phyloP scores from a whole-genome alignment of 2,797 vertebrate genomes.

The Tympanoctomys barrerae region DNA sequence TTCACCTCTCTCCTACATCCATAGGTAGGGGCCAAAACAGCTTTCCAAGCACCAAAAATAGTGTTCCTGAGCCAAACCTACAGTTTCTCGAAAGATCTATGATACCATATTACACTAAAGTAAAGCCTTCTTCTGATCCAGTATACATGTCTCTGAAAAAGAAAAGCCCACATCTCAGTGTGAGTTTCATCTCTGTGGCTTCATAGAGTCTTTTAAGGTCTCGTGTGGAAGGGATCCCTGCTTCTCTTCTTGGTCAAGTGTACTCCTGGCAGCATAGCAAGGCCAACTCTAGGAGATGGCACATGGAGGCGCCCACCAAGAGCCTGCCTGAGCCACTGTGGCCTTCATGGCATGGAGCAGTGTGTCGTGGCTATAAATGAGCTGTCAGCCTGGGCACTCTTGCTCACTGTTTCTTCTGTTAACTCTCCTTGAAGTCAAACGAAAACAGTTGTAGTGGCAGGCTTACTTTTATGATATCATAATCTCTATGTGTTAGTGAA shows the following conservation, averaged over 20 bases:
- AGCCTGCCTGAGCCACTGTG: slow-evolving; percentile 93
- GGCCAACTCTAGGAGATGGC: slow-evolving; percentile 91
- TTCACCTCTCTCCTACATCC: neutral
- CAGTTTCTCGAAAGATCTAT: neutral
- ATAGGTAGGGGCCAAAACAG: slow-evolving; percentile 19
- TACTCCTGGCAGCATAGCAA: slow-evolving; percentile 94
- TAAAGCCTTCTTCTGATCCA: slow-evolving; percentile 62
- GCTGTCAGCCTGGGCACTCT: slow-evolving; percentile 84
- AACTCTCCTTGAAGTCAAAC: slow-evolving; percentile 91
- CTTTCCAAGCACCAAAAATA: slow-evolving; percentile 45
- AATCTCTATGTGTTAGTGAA: slow-evolving; percentile 95
- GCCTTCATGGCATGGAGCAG: slow-evolving; percentile 91
- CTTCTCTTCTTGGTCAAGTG: slow-evolving; percentile 94
- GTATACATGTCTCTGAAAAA: slow-evolving; percentile 78
- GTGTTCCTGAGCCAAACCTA: neutral
- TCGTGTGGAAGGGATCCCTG: slow-evolving; percentile 96
- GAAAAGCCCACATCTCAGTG: slow-evolving; percentile 49
- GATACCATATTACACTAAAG: neutral
- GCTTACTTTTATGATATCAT: slow-evolving; percentile 97
- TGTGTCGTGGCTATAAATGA: slow-evolving; percentile 88
- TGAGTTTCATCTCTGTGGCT: neutral
- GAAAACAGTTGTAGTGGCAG: slow-evolving; percentile 92
- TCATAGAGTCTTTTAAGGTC: slow-evolving; percentile 89
- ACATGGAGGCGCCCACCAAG: slow-evolving; percentile 90
- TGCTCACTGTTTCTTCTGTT: slow-evolving; percentile 88